These are phyloP conservation scores for Papilio xuthus DNA, from an alignment of 1,140 invertebrate species.

Conservation along the genomic window DNA sequence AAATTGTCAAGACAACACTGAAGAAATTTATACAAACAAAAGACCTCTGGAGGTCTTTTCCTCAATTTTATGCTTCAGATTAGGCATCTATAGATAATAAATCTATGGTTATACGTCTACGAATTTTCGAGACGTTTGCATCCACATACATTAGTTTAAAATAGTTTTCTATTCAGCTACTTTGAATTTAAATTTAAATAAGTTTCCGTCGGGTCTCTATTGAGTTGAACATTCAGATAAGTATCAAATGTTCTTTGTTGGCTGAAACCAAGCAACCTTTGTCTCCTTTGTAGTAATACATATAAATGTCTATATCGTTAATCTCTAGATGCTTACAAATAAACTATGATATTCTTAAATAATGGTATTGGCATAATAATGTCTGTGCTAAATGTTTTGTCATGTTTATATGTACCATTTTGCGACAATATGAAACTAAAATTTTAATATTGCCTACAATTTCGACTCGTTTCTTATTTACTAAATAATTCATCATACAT, in stretches of 20 bases:
- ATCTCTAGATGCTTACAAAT: background rate
- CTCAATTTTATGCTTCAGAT: too few species aligned
- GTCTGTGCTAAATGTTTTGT: background rate
- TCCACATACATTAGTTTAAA: slow-evolving; percentile 10
- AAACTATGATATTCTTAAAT: background rate
- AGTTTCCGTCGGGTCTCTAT: slow-evolving; percentile 28
- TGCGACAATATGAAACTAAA: background rate
- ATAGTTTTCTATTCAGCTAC: slow-evolving; percentile 29
- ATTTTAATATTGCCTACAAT: background rate
- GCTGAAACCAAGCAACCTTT: slow-evolving; percentile 23
- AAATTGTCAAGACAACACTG: too few species aligned
- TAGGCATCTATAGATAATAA: too few species aligned
- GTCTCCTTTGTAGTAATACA: slow-evolving; percentile 13
- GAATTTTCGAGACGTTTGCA: background rate
- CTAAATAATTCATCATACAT: background rate
- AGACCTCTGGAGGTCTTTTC: too few species aligned
- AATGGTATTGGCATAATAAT: background rate
- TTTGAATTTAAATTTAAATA: slow-evolving; percentile 37
- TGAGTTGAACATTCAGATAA: slow-evolving; percentile 23
- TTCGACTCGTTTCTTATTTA: background rate
- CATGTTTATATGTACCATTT: background rate
- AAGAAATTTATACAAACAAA: too few species aligned
- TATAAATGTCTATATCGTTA: slow-evolving; percentile 1
- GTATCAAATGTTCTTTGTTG: slow-evolving; percentile 32
- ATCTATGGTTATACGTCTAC: background rate